These are phyloP conservation scores for Psephotus haematonotus DNA, from an alignment of 2,113 vertebrate species.

Conservation along the genomic window DNA sequence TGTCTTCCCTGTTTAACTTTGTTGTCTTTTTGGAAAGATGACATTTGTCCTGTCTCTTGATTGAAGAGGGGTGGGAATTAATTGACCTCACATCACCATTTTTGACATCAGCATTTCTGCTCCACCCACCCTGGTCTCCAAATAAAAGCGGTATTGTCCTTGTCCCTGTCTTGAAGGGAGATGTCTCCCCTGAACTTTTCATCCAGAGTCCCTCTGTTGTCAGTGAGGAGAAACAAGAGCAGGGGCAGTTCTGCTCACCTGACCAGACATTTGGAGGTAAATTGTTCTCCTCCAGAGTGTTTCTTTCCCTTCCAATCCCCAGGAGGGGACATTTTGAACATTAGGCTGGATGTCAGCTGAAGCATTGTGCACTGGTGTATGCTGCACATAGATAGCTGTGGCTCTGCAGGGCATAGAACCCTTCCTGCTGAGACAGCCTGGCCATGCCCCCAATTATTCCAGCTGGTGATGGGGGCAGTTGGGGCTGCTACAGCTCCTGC, in stretches of 20 bases:
- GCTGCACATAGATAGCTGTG: not conserved
- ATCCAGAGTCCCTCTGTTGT: not conserved
- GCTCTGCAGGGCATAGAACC: not conserved
- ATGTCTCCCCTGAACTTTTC: not conserved
- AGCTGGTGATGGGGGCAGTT: not conserved
- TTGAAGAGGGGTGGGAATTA: not conserved
- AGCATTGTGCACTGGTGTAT: not conserved
- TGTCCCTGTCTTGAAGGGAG: not conserved
- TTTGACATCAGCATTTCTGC: too few relatives aligned
- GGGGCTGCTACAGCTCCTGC: not conserved
- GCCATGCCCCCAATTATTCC: not conserved
- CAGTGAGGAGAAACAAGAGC: not conserved
- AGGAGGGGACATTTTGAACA: not conserved
- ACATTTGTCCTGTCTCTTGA: not conserved
- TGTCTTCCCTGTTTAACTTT: not conserved
- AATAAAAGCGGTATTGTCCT: too few relatives aligned
- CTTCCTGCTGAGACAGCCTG: not conserved
- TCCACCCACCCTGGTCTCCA: too few relatives aligned
- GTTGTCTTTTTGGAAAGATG: not conserved
- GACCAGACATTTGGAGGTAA: not conserved
- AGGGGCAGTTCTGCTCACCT: accelerated
- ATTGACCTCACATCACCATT: not conserved
- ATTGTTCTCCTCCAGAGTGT: accelerated
- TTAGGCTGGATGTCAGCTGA: not conserved
- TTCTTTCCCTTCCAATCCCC: not conserved